These are phyloP conservation scores for Ochotona princeps DNA, from an alignment of 2,113 vertebrate species.

Conservation along the genomic window DNA sequence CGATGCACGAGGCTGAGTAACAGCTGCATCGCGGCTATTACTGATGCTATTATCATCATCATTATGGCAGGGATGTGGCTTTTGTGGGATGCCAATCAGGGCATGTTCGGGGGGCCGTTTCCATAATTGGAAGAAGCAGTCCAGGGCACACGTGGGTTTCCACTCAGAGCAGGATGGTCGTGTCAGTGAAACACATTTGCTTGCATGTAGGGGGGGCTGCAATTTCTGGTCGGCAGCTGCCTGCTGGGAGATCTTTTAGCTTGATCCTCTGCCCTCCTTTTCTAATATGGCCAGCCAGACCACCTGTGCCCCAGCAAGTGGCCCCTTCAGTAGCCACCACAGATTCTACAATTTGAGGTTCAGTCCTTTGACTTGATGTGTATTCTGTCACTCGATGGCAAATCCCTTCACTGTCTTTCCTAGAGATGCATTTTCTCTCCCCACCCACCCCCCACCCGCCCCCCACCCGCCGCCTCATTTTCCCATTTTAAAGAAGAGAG, in stretches of 20 bases:
- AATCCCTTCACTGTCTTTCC: background rate
- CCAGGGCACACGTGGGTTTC: constrained; percentile 50
- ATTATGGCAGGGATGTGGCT: constrained; percentile 62
- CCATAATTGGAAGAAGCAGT: constrained; percentile 64
- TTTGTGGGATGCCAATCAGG: constrained; percentile 67
- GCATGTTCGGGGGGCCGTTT: constrained; percentile 62
- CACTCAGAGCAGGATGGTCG: constrained; percentile 35
- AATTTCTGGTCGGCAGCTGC: constrained; percentile 38
- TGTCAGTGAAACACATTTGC: constrained; percentile 27
- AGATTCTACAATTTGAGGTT: constrained; percentile 51
- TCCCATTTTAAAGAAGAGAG: constrained; percentile 31
- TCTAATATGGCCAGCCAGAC: background rate
- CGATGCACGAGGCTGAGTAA: constrained; percentile 66
- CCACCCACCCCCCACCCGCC: no score
- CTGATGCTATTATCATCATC: constrained; percentile 72
- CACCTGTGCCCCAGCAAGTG: background rate
- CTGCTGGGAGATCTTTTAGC: background rate
- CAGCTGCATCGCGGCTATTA: constrained; percentile 74
- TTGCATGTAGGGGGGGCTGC: background rate
- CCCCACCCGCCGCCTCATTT: background rate
- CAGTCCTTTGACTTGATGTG: constrained; percentile 52
- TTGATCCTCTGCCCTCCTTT: background rate
- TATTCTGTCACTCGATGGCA: constrained; percentile 28
- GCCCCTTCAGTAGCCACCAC: background rate
- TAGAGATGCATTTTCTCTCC: constrained; percentile 8